Conservation (phyloP, 2,888 invertebrate species). For the Chamaedrilus cognettii region DNA sequence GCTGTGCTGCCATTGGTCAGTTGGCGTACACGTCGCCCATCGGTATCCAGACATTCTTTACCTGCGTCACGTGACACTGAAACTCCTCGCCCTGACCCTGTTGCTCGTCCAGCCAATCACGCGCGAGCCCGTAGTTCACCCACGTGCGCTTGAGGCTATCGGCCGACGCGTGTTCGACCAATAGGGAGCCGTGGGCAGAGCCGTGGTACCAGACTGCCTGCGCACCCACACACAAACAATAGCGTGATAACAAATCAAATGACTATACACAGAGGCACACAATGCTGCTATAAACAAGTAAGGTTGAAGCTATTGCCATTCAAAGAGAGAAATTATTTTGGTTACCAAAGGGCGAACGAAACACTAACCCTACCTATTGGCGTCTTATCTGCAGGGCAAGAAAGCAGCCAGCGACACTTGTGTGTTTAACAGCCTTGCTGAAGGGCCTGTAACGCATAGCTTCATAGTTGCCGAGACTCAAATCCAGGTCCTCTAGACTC, state of each 20-base stretch:
- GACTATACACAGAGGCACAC: not conserved
- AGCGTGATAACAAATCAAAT: not conserved
- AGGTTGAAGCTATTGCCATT: not conserved
- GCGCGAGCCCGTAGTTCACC: constrained; percentile 56
- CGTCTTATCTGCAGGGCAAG: too few species aligned
- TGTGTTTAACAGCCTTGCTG: too few species aligned
- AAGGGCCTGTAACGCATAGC: too few species aligned
- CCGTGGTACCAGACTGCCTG: constrained; percentile 59
- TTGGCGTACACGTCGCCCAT: constrained; percentile 62
- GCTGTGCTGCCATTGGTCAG: too few species aligned
- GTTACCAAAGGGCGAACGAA: too few species aligned
- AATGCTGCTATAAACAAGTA: not conserved
- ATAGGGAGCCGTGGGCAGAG: constrained; percentile 54
- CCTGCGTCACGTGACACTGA: constrained; percentile 56
- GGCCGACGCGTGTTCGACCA: constrained; percentile 58
- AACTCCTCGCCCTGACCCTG: constrained; percentile 59
- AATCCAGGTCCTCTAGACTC: too few species aligned
- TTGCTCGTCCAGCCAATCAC: constrained; percentile 53
- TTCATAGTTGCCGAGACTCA: too few species aligned
- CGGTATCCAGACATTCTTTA: constrained; percentile 61
- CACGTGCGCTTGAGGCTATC: constrained; percentile 60
- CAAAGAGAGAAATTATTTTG: too few species aligned
- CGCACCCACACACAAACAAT: not conserved
- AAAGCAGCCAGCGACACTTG: too few species aligned
- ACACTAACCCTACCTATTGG: too few species aligned